Percentiles rank a stretch among this genome's conserved stretches.
phyloP scores from a whole-genome alignment of 2,888 invertebrate genomes.

The Ectemnius continuus region DNA sequence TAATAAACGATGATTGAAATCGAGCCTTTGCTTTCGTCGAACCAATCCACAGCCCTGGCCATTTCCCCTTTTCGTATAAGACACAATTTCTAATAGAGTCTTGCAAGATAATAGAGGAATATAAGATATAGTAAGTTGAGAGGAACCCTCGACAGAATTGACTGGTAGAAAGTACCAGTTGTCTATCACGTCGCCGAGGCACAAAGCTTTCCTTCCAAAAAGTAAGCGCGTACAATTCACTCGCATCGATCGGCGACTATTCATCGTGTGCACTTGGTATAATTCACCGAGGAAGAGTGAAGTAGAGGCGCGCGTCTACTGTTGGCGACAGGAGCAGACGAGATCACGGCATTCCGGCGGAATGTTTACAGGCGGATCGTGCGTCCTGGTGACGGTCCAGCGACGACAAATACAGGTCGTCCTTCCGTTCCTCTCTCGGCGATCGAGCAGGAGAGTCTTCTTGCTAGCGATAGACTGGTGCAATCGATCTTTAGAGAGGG shows the following conservation, averaged over 20 bases:
- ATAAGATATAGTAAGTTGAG: too few species aligned
- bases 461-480: constrained; percentile 24
- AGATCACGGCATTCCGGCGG: constrained; percentile 37
- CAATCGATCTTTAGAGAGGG: constrained; percentile 47
- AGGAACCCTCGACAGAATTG: too few species aligned
- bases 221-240: not conserved
- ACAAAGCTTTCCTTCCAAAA: too few species aligned
- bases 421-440: constrained; percentile 43
- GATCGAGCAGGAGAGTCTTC: constrained; percentile 22
- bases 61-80: too few species aligned
- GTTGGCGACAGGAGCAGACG: constrained; percentile 25
- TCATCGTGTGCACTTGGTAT: constrained; percentile 34
- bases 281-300: constrained; percentile 32
- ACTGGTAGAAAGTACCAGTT: too few species aligned
- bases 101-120: too few species aligned
- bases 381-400: constrained; percentile 29
- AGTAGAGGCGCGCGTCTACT: not conserved
- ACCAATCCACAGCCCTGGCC: too few species aligned
- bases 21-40: constrained; percentile 6
- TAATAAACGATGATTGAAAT: constrained; percentile 48
- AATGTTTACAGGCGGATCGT: constrained; percentile 50
- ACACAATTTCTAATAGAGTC: too few species aligned
- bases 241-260: constrained; percentile 31
- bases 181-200: too few species aligned
- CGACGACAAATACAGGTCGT: constrained; percentile 50